Conservation (phyloP, 2,888 invertebrate species). For the Drosophila maculinotata region DNA sequence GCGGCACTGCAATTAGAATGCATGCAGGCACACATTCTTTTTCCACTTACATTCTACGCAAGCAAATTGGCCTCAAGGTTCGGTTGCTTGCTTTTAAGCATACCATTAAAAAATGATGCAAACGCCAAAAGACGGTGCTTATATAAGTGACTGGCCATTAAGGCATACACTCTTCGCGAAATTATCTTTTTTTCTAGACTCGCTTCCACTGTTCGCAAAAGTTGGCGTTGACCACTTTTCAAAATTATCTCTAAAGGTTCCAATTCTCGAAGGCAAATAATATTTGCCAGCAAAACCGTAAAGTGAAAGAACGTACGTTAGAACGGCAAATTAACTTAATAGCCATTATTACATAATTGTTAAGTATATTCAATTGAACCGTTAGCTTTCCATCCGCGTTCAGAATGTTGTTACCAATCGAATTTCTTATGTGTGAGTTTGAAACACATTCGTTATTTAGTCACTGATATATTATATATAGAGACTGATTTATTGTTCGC, state of each 20-base stretch:
- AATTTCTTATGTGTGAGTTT: no score
- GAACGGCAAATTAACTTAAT: slow-evolving; percentile 17
- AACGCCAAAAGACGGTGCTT: slow-evolving; percentile 13
- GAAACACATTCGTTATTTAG: no score
- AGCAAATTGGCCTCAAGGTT: slow-evolving; percentile 62
- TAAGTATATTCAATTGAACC: slow-evolving; percentile 1
- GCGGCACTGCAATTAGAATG: slow-evolving; percentile 71
- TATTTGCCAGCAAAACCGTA: no score
- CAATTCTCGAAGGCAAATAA: slow-evolving; percentile 4
- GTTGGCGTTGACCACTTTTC: slow-evolving; percentile 7
- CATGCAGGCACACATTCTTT: slow-evolving; percentile 67
- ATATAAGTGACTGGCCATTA: slow-evolving; percentile 16
- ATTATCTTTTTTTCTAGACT: neutral
- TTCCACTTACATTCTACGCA: slow-evolving; percentile 31
- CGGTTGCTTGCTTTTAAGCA: slow-evolving; percentile 23
- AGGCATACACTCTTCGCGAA: neutral
- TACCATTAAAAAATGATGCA: slow-evolving; percentile 52
- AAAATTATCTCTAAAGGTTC: slow-evolving; percentile 23
- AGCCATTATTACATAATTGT: slow-evolving; percentile 16
- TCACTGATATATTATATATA: neutral
- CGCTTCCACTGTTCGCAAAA: slow-evolving; percentile 2
- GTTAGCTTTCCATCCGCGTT: slow-evolving; percentile 8
- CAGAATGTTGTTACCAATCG: no score
- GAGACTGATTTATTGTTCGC: neutral
- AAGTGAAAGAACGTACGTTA: slow-evolving; percentile 1